Evolutionary conservation across 1,140 invertebrate species (phyloP), one percentile per base, ranked within the genome.

Genomic region (Onthophagus taurus): DNA sequence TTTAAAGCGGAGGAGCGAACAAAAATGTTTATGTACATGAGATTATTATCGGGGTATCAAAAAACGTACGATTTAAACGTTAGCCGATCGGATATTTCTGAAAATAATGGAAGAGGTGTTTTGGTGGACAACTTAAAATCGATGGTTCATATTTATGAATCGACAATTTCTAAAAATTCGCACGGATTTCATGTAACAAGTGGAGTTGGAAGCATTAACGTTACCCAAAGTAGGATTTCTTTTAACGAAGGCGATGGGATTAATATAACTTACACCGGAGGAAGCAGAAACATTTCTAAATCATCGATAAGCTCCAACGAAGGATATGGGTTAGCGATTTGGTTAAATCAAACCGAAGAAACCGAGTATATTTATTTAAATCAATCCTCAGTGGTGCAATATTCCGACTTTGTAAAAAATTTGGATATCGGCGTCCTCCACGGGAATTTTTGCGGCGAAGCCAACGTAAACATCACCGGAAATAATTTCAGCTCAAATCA

Each of bases 41-140:
- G 83, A 50, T 59, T 94, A 23, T 80, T 78, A 0, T 83, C 88
- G 1, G 83, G 83, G 9, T 71, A 77, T 17, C 75, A 77, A 66
- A 90, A 91, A 75, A 81, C 79, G 34, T 85, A 83, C 56, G 91
- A 96, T 61, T 70, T 98, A 2, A 87, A 91, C 48, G 74, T 99
- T 5, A 85, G 81, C 0, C 80, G 86, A 49, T 86, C 86, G 12
- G 76, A 81, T 16, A 79, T 98, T 26, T 76, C 79, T 0, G 78
- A 87, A 52, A 99, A 99, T 65, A 85, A 85, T 54, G 95, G 95
- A 1, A 81, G 93, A 64, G 96, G 96, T 18, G 78, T 96, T 33
- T 81, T 77, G 3, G 77, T 86, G 5, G 86, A 95, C 63, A 88
- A 88, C 59, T 68, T 92, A 33, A 72, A 87, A 56, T 89, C 84